These are phyloP conservation scores for Caenorhabditis zanzibari DNA, from an alignment of 2,888 invertebrate species.

Conservation along the genomic window DNA sequence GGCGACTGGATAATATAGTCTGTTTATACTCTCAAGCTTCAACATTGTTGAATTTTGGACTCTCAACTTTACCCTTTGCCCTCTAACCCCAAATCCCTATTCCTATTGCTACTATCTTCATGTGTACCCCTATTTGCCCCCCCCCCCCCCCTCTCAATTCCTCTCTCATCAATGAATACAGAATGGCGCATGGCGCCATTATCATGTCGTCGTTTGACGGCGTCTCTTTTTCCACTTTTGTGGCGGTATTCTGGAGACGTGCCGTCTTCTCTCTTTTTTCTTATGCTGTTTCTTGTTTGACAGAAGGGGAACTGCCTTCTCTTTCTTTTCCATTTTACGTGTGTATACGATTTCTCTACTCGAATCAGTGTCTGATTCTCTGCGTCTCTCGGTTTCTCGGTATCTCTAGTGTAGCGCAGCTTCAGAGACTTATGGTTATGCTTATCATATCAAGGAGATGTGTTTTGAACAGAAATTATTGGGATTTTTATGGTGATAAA, in stretches of 20 bases:
- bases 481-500: no score
- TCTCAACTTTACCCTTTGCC: no score
- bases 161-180: constrained; percentile 33
- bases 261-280: constrained; percentile 6
- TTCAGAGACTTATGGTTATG: neutral
- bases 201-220: constrained; percentile 4
- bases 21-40: no score
- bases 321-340: neutral
- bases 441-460: neutral
- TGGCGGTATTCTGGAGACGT: constrained; percentile 7
- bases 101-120: neutral
- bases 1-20: no score
- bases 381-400: constrained; percentile 34
- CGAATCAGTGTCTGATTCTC: no score
- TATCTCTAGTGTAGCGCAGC: neutral
- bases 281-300: constrained; percentile 1
- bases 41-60: no score
- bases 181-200: constrained; percentile 42
- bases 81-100: no score
- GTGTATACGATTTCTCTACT: constrained; percentile 32
- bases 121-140: neutral
- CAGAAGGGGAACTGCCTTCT: constrained; percentile 14
- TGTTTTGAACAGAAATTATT: neutral
- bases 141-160: neutral
- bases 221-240: neutral